A percentile compares a stretch with the other conserved stretches of the same genome.
These are phyloP conservation scores for Rhimphoctona megacephalus DNA, from an alignment of 2,888 invertebrate species.

Conservation along the genomic window DNA sequence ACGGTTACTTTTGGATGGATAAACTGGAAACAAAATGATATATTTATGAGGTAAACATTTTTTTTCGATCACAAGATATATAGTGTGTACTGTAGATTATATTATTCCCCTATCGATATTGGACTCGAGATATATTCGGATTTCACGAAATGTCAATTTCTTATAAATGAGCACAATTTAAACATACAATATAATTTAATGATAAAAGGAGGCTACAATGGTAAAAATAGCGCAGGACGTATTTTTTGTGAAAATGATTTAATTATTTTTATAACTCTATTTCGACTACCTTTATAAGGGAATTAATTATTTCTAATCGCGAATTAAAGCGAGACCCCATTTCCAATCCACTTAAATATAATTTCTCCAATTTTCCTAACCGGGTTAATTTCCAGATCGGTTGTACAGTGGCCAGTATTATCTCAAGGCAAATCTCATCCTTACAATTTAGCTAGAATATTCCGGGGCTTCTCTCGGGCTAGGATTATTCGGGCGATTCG, in stretches of 20 bases:
- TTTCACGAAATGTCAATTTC: neutral
- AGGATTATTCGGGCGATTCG: slow-evolving; percentile 65
- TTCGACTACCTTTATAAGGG: neutral
- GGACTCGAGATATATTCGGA: neutral
- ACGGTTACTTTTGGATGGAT: neutral
- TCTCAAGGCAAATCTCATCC: neutral
- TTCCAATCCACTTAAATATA: neutral
- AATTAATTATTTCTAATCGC: neutral
- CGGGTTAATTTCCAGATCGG: slow-evolving; percentile 5
- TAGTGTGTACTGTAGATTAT: neutral
- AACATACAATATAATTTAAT: neutral
- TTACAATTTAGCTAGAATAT: neutral
- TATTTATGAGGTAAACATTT: no score
- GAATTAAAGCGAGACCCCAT: neutral
- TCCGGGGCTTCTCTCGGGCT: slow-evolving; percentile 40
- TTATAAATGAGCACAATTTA: neutral
- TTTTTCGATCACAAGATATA: no score
- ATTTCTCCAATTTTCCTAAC: neutral
- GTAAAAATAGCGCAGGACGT: neutral
- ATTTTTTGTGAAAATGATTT: neutral
- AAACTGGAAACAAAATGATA: neutral
- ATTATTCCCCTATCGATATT: neutral
- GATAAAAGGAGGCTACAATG: neutral
- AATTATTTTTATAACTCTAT: neutral
- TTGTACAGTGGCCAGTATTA: neutral